Evolutionary conservation across 2,113 vertebrate genomes (phyloP), one percentile per base, ranked within the genome.

Genomic region (Irena cyanogastra): DNA sequence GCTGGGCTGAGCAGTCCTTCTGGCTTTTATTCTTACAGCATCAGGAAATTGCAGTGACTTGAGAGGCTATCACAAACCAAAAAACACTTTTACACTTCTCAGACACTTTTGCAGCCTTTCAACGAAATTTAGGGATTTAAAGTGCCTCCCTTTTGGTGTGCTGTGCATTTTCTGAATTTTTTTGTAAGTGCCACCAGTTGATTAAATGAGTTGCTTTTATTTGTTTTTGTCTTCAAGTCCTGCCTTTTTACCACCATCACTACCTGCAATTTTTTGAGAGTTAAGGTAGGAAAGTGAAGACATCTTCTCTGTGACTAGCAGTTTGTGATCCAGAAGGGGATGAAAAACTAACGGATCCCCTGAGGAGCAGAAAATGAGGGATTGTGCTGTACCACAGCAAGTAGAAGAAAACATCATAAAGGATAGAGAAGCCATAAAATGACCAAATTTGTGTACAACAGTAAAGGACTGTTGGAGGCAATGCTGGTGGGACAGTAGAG

Each of bases 1-100:
- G 35, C 76, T 74, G 85, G 56, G 69, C 71, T 90, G 88, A 90
- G 76, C 18, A 86, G 60, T n/a, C 60, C 77, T 84, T 76, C 74
- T 79, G 87, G 74, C 53, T 87, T 94, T 75, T 89, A 95, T 89
- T 92, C 83, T 81, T 86, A 44, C 4, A 78, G 37, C 72, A 94
- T 78, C 44, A 93, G 91, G 89, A 94, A 95, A 95, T 35, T 79
- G 83, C 74, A 68, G 53, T 39, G 65, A 93, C 69, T 93, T 87
- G 50, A 93, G 88, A 89, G 56, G 47, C 44, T 68, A 93, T 45
- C 88, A 61, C 49, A 61, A 83, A 41, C 44, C 64, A 83, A 83
- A 89, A 75, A 69, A 6, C 60, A 88, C 52, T 90, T 93, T 18
- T 61, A 69, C 69, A 87, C n/a, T 87, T 87, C 80, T 77, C 80